Percentiles rank a stretch among this genome's conserved stretches.
Conservation (phyloP, 2,888 invertebrate species). For the Hydriomena furcata region DNA sequence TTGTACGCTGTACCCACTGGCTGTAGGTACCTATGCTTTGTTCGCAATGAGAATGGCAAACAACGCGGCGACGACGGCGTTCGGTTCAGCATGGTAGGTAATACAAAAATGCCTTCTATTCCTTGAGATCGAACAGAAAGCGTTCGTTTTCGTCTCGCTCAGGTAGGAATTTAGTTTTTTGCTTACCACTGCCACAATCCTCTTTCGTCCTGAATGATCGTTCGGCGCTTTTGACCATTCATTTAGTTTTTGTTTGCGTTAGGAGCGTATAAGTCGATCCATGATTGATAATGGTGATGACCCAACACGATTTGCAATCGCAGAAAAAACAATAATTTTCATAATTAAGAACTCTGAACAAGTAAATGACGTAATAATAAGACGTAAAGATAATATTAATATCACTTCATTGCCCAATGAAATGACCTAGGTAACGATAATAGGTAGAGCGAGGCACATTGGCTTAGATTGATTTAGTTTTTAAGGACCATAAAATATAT, state of each 20-base stretch:
- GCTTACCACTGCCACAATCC: conserved; percentile 7
- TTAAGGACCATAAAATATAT: no score
- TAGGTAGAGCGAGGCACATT: no score
- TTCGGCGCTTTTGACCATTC: conserved; percentile 12
- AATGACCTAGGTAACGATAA: no score
- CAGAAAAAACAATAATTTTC: no score
- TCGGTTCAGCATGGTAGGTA: conserved; percentile 30
- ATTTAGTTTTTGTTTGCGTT: conserved; percentile 16
- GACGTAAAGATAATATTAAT: no score
- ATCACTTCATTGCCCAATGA: no score
- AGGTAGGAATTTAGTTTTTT: conserved; percentile 25
- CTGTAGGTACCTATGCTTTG: conserved; percentile 51
- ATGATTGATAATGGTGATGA: background rate
- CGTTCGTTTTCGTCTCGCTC: conserved; percentile 24
- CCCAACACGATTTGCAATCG: no score
- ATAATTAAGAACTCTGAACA: background rate
- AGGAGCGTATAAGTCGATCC: conserved; percentile 3
- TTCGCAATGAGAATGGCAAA: conserved; percentile 66
- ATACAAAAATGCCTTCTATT: conserved; percentile 33
- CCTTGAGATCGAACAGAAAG: conserved; percentile 34
- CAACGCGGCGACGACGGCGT: conserved; percentile 43
- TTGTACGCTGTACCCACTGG: conserved; percentile 2
- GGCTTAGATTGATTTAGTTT: no score
- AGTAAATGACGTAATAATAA: background rate
- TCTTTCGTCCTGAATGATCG: conserved; percentile 14